Evolutionary conservation across 2,113 vertebrate genomes (phyloP), one percentile per base, ranked within the genome.

Genomic region (Paramisgurnus dabryanus): DNA sequence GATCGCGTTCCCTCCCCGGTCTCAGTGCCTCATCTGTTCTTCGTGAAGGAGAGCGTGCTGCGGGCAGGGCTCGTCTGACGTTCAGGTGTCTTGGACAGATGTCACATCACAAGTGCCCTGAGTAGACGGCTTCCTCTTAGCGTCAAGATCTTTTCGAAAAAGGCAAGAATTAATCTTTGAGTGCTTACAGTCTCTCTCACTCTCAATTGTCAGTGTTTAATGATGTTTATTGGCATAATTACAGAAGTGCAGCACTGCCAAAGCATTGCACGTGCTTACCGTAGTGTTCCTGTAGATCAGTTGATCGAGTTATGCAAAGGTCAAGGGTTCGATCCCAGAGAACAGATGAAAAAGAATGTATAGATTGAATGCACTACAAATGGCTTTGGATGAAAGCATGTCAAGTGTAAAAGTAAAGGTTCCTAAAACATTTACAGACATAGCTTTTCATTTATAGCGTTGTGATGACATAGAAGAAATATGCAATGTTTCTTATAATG

Each of bases 41-140:
- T 40, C 4, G 55, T 60, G 40, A 60, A 73, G 40, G 70, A 73
- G 70, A 73, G n/a, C 55, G 41, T 15, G 55, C 58, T 57, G 11
- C 61, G 58, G 61, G 41, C 18, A 47, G 41, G 61, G 41, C 72
- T 2, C 40, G 58, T 63, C 72, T 47, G 53, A 57, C 68, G 50
- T 57, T 71, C 50, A 57, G 50, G 17, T 71, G 68, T 72, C 71
- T 47, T 18, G 71, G 55, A n/a, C 71, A 74, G 71, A 64, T 75
- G 72, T 47, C 72, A 75, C 43, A 41, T 75, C 55, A 22, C 55
- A 18, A 49, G 43, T 18, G n/a, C 55, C 55, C 17, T n/a, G n/a
- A 18, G 17, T n/a, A 6, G n/a, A 18, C 18, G 6, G 5, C n/a
- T 60, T 60, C 70, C 40, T 60, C n/a, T 60, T 45, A 60, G 45